phyloP scores from a whole-genome alignment of 2,797 vertebrate species.

The Pseudotriccus pelzelni region DNA sequence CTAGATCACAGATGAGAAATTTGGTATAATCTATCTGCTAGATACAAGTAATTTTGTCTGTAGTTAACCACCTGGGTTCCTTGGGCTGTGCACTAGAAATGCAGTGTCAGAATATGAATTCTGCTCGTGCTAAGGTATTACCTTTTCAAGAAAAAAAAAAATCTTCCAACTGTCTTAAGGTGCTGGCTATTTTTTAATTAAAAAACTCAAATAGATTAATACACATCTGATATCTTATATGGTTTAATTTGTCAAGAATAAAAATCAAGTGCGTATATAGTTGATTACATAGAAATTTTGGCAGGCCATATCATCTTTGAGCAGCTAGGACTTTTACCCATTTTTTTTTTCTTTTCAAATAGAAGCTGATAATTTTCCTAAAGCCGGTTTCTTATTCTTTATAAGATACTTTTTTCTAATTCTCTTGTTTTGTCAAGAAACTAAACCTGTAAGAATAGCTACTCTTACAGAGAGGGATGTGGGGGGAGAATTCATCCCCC shows the following conservation, averaged over 20 bases:
- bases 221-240: background rate
- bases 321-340: background rate
- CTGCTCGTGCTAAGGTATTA: background rate
- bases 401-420: background rate
- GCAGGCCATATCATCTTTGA: background rate
- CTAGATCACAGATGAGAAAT: background rate
- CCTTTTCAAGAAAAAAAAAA: background rate
- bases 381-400: background rate
- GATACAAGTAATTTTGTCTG: background rate
- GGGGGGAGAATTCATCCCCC: fast-evolving
- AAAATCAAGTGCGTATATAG: background rate
- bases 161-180: background rate
- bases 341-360: background rate
- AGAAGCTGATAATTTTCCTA: background rate
- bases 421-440: background rate
- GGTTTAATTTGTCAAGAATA: background rate
- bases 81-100: background rate
- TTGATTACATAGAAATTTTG: background rate
- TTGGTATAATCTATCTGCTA: background rate
- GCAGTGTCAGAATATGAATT: background rate
- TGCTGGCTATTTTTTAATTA: background rate
- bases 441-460: background rate
- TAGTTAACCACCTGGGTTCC: background rate
- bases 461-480: fast-evolving
- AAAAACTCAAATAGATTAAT: background rate